Evolutionary conservation across 1,140 invertebrate species (phyloP).

Genomic region (Phortica variegata): DNA sequence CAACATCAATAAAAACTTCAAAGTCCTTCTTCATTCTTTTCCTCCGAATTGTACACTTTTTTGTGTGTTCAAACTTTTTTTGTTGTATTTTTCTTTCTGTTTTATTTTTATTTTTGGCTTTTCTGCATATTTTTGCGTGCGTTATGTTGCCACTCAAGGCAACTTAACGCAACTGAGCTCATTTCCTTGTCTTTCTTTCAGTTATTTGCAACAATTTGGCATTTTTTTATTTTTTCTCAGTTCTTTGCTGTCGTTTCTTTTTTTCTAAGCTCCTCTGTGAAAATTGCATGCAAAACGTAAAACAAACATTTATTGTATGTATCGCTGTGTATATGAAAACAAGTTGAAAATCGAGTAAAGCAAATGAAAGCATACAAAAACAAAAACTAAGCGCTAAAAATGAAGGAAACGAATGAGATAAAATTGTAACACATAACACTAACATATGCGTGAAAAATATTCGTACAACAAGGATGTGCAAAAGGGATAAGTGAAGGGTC

Average conservation of each 20-base stretch:
- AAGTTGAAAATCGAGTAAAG: no score
- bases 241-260: conserved; percentile 1
- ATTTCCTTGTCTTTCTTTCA: conserved; percentile 1
- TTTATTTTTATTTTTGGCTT: no score
- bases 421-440: conserved; percentile 15
- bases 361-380: no score
- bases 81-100: no score
- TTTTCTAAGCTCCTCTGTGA: conserved; percentile 5
- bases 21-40: conserved; percentile 10
- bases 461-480: no score
- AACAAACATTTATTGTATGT: conserved; percentile 35
- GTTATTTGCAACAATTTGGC: conserved; percentile 10
- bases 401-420: neutral
- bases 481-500: no score
- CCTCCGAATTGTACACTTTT: no score
- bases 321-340: no score
- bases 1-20: conserved; percentile 47
- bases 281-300: conserved; percentile 43
- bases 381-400: no score
- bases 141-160: neutral
- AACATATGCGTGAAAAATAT: conserved; percentile 17
- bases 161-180: no score
- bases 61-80: no score
- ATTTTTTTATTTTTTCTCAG: conserved; percentile 22
- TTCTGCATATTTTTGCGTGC: neutral